phyloP scores from a whole-genome alignment of 2,888 invertebrate genomes.

The Archips xylosteana region DNA sequence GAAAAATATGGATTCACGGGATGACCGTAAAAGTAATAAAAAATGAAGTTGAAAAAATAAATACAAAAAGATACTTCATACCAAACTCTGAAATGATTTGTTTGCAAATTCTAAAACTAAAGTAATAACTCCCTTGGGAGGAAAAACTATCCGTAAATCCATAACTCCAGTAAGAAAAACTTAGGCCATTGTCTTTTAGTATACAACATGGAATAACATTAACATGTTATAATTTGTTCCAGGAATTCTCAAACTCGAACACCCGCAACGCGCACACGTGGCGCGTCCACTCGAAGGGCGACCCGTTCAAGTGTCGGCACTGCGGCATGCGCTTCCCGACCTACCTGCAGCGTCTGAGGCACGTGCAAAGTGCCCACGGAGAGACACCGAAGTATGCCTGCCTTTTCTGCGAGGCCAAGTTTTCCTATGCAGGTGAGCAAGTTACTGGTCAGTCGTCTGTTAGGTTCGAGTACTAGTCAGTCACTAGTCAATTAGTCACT shows the following conservation, averaged over 20 bases:
- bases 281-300: slow-evolving; percentile 23
- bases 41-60: too few species aligned
- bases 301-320: slow-evolving; percentile 28
- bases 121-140: too few species aligned
- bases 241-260: slow-evolving; percentile 28
- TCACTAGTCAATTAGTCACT: not conserved
- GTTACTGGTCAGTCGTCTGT: not conserved
- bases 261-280: slow-evolving; percentile 36
- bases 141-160: too few species aligned
- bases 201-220: too few species aligned
- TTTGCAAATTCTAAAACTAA: too few species aligned
- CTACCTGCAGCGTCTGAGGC: slow-evolving; percentile 30
- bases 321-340: slow-evolving; percentile 29
- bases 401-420: slow-evolving; percentile 27
- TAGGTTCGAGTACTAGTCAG: too few species aligned
- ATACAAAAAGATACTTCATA: too few species aligned
- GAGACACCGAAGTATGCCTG: slow-evolving; percentile 8
- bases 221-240: not conserved
- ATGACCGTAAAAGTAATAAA: too few species aligned
- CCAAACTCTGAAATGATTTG: too few species aligned
- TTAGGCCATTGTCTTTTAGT: too few species aligned
- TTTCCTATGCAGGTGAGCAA: slow-evolving; percentile 31
- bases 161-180: too few species aligned
- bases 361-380: slow-evolving; percentile 17
- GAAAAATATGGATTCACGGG: too few species aligned